A percentile compares a stretch with the other conserved stretches of the same genome.
Evolutionary conservation across 2,797 vertebrate species (phyloP).

Genomic region (Tarsius wallacei): DNA sequence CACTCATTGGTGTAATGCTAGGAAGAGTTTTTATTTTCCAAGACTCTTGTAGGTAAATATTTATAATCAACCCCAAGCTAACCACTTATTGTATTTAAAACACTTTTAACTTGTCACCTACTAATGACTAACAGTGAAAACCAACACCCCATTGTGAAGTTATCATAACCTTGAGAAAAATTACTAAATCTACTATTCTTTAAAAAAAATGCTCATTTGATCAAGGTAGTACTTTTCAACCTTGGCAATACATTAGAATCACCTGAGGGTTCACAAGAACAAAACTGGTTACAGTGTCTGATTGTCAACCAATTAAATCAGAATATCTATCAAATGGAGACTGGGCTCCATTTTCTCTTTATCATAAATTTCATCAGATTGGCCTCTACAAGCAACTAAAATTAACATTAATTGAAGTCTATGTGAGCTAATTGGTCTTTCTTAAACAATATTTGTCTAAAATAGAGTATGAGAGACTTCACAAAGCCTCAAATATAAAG

Average conservation of each 20-base stretch:
- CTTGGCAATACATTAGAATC: slow-evolving; percentile 39
- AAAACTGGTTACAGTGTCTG: neutral
- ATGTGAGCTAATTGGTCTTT: neutral
- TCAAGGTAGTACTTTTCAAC: neutral
- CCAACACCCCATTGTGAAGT: neutral
- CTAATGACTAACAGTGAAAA: slow-evolving; percentile 3
- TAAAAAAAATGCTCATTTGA: slow-evolving; percentile 43
- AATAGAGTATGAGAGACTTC: neutral
- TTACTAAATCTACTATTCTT: slow-evolving; percentile 33
- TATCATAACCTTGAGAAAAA: slow-evolving; percentile 42
- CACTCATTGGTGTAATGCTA: neutral
- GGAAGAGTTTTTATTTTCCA: slow-evolving; percentile 9
- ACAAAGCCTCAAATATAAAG: neutral
- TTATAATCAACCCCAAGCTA: slow-evolving; percentile 18
- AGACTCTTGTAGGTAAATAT: slow-evolving; percentile 8
- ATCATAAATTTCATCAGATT: neutral
- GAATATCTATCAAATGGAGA: neutral
- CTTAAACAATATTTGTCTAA: neutral
- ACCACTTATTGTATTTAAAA: neutral
- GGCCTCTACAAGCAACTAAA: neutral
- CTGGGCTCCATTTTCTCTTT: neutral
- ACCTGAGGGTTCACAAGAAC: neutral
- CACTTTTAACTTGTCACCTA: neutral
- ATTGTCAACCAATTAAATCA: neutral
- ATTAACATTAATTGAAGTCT: slow-evolving; percentile 27